phyloP scores from a whole-genome alignment of 2,113 vertebrate species.

The Brachypteracias leptosomus region DNA sequence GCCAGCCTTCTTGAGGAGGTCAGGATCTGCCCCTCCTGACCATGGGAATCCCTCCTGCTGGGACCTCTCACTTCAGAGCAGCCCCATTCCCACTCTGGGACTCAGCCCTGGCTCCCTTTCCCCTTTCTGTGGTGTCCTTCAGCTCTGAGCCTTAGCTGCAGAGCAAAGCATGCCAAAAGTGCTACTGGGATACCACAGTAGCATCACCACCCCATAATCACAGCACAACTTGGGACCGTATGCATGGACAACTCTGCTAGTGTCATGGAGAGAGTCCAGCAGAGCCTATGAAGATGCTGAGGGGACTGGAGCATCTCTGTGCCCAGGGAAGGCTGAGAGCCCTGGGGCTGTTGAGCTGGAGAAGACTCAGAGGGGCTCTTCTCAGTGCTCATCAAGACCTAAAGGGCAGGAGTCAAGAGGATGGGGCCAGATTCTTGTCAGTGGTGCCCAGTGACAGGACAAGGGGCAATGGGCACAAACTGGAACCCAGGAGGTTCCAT shows the following conservation, averaged over 20 bases:
- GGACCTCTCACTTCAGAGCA: neutral
- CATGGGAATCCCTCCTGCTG: fast-evolving
- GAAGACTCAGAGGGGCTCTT: neutral
- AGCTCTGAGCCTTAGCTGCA: neutral
- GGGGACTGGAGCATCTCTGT: neutral
- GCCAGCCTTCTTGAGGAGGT: neutral
- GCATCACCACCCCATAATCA: fast-evolving
- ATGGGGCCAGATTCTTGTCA: neutral
- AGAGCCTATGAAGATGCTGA: neutral
- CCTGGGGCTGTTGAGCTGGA: neutral
- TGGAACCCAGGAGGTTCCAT: neutral
- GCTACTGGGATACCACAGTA: neutral
- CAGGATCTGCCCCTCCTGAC: neutral
- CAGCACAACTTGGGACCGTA: fast-evolving
- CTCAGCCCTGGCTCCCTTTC: neutral
- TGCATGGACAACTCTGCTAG: neutral
- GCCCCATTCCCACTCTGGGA: neutral
- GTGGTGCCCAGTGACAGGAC: neutral
- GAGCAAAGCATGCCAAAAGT: neutral
- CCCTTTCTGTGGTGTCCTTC: fast-evolving
- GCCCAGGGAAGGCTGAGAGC: neutral
- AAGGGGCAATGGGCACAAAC: neutral
- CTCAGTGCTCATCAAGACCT: neutral
- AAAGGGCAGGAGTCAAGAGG: neutral
- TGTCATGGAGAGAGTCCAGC: neutral